A percentile compares a stretch with the other conserved stretches of the same genome.
These are phyloP conservation scores for Cyclina sinensis DNA, from an alignment of 1,140 invertebrate species.

Conservation along the genomic window DNA sequence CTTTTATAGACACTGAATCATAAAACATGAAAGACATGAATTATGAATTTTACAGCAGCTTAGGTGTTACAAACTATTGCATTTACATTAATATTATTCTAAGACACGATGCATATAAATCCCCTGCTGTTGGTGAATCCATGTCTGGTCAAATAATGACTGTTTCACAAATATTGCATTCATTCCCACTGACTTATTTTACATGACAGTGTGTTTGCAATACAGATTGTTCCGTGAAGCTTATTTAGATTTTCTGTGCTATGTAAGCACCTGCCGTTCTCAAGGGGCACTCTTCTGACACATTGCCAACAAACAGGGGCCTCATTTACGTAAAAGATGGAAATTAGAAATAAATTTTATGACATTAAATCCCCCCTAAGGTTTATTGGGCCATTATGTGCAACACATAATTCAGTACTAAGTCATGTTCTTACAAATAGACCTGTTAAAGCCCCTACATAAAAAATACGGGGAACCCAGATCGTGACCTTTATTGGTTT, in stretches of 20 bases:
- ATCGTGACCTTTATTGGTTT: too few species aligned
- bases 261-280: neutral
- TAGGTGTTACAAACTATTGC: too few species aligned
- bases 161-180: neutral
- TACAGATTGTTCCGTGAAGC: conserved; percentile 7
- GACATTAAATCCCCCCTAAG: neutral
- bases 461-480: too few species aligned
- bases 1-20: too few species aligned
- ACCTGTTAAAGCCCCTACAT: too few species aligned
- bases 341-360: conserved; percentile 36
- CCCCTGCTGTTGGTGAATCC: neutral
- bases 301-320: neutral
- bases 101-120: too few species aligned
- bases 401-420: too few species aligned
- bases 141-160: neutral
- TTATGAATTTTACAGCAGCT: too few species aligned
- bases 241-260: neutral
- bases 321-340: neutral
- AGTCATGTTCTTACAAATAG: too few species aligned
- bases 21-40: too few species aligned
- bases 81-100: too few species aligned
- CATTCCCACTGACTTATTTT: neutral
- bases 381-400: too few species aligned
- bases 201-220: conserved; percentile 20
- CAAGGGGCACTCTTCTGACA: neutral